These are phyloP conservation scores for Ephydatia muelleri DNA, from an alignment of 37 sponge, comb jelly and placozoan species.

Conservation along the genomic window DNA sequence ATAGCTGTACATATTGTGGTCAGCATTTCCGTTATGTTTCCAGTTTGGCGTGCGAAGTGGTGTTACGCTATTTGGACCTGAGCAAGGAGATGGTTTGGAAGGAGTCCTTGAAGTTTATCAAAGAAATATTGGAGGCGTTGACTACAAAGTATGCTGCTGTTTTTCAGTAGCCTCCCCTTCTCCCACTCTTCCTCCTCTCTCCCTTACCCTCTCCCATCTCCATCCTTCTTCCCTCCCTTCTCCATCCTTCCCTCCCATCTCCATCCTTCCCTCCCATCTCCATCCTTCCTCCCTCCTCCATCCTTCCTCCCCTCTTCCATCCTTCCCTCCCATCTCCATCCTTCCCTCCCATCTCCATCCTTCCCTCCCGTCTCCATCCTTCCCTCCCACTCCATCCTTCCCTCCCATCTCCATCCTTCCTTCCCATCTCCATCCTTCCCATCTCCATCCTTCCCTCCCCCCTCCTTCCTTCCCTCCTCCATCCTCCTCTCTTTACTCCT, in stretches of 20 bases:
- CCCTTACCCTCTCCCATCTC: not conserved
- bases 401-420: too few species aligned
- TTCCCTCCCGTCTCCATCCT: too few species aligned
- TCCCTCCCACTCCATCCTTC: too few species aligned
- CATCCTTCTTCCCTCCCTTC: too few species aligned
- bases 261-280: not conserved
- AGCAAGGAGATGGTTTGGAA: conserved; percentile 49
- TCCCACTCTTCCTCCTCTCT: too few species aligned
- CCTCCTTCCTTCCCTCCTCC: not conserved
- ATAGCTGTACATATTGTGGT: not conserved
- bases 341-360: not conserved
- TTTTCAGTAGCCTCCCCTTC: too few species aligned
- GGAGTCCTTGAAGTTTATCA: conserved; percentile 33
- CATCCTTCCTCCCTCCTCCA: not conserved
- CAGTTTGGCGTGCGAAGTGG: conserved; percentile 54
- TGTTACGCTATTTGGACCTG: conserved; percentile 46
- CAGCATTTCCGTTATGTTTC: not conserved
- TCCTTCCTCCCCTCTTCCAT: too few species aligned
- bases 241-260: too few species aligned
- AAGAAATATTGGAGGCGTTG: conserved; percentile 43
- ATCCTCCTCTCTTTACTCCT: too few species aligned
- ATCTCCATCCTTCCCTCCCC: too few species aligned
- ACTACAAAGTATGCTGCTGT: conserved; percentile 34
- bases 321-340: too few species aligned
- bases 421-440: too few species aligned